Conservation (phyloP, 53 echinoderm and acorn worm genomes). For the Apostichopus leukothele region DNA sequence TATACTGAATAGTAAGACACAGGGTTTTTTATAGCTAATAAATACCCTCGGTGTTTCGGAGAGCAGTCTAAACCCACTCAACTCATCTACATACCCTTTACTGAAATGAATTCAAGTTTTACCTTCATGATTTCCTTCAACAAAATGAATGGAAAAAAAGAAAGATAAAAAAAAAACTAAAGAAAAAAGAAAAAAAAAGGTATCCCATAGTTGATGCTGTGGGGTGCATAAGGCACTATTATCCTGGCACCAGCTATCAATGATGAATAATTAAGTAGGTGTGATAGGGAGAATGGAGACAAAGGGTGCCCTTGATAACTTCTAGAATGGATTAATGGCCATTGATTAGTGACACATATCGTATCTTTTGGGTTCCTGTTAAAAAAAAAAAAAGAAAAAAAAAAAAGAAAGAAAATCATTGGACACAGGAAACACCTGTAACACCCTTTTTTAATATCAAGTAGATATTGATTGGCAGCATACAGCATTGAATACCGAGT, state of each 20-base stretch:
- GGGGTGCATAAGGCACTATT: conserved; percentile 31
- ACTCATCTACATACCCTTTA: neutral
- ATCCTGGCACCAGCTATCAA: conserved; percentile 9
- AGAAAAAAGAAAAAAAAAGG: neutral
- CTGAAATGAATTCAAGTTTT: neutral
- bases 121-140: neutral
- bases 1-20: neutral
- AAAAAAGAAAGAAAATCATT: neutral
- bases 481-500: too few species aligned
- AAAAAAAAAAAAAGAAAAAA: neutral
- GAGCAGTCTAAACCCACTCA: neutral
- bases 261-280: conserved; percentile 31
- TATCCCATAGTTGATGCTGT: neutral
- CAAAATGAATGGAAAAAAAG: neutral
- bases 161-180: neutral
- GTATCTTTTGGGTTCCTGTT: neutral
- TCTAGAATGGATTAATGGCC: conserved; percentile 28
- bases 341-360: conserved; percentile 4
- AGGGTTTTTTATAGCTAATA: neutral
- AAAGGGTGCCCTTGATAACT: conserved; percentile 24
- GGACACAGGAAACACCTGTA: conserved; percentile 40
- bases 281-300: conserved; percentile 8
- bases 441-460: conserved; percentile 16
- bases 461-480: conserved; percentile 25
- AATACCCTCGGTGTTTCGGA: neutral